Conservation (phyloP, 2,113 vertebrate species). For the Syrrhaptes paradoxus region DNA sequence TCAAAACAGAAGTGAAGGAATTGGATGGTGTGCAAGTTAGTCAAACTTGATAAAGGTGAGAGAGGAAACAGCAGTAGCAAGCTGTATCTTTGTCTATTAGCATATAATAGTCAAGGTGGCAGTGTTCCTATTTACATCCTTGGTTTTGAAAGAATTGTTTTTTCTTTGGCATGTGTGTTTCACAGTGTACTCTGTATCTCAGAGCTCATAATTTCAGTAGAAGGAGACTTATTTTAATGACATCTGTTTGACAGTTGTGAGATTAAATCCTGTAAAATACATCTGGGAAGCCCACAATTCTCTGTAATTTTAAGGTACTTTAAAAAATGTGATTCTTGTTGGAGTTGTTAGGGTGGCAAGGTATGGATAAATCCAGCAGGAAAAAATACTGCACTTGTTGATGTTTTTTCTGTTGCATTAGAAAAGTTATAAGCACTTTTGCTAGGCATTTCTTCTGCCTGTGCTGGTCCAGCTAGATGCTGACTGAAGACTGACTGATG, state of each 20-base stretch:
- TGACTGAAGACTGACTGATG: background rate
- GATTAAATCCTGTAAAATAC: background rate
- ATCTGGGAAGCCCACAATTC: background rate
- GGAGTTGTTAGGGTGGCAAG: background rate
- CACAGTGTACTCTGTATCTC: background rate
- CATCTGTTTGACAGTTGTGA: background rate
- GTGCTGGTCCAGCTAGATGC: background rate
- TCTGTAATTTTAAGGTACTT: background rate
- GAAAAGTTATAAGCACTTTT: background rate
- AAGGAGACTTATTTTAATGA: background rate
- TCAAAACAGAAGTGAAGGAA: background rate
- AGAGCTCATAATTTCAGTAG: background rate
- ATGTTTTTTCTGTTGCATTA: background rate
- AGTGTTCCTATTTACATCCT: background rate
- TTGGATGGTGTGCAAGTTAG: background rate
- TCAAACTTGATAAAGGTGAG: background rate
- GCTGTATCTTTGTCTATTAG: background rate
- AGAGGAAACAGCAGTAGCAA: background rate
- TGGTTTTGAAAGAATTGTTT: background rate
- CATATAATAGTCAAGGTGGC: background rate
- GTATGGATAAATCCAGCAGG: background rate
- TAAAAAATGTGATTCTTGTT: background rate
- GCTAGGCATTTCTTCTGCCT: background rate
- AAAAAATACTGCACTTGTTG: background rate
- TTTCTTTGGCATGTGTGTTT: background rate